phyloP scores from a whole-genome alignment of 92 coral and sea anemone genomes.

The Heliopora coerulea region DNA sequence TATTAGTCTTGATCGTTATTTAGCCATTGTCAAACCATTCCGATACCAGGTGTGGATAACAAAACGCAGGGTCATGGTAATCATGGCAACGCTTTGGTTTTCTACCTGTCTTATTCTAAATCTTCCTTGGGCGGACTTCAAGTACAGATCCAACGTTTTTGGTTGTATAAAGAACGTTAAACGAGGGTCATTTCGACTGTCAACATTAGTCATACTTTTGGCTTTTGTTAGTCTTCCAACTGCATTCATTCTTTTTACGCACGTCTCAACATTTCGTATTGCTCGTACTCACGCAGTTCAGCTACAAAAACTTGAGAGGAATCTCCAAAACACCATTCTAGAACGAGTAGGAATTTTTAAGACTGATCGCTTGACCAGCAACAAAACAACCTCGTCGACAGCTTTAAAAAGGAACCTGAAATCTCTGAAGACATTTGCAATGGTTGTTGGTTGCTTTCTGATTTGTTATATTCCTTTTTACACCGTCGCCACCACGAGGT shows the following conservation, averaged over 20 bases:
- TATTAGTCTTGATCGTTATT: conserved; percentile 80
- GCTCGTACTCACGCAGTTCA: conserved; percentile 70
- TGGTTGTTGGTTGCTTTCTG: conserved; percentile 76
- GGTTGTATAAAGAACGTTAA: conserved; percentile 55
- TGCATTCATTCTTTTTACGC: conserved; percentile 59
- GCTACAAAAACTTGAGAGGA: conserved; percentile 31
- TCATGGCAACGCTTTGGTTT: not conserved
- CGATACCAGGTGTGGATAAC: conserved; percentile 68
- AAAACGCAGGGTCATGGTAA: conserved; percentile 28
- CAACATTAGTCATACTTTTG: conserved; percentile 50
- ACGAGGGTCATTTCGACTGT: conserved; percentile 17
- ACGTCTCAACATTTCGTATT: conserved; percentile 69
- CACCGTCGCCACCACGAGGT: conserved; percentile 71
- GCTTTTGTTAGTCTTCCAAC: conserved; percentile 71
- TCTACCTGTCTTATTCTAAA: conserved; percentile 27
- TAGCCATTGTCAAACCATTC: conserved; percentile 77
- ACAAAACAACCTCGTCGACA: not conserved
- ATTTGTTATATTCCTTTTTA: conserved; percentile 82
- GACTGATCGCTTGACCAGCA: conserved; percentile 19
- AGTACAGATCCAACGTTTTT: conserved; percentile 73
- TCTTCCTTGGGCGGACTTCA: conserved; percentile 70
- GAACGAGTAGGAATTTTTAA: conserved; percentile 35
- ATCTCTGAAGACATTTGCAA: conserved; percentile 44
- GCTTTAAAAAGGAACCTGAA: conserved; percentile 12
- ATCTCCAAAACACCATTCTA: not conserved